These are phyloP conservation scores for Chiloscyllium plagiosum DNA, from an alignment of 2,113 vertebrate species.

Conservation along the genomic window DNA sequence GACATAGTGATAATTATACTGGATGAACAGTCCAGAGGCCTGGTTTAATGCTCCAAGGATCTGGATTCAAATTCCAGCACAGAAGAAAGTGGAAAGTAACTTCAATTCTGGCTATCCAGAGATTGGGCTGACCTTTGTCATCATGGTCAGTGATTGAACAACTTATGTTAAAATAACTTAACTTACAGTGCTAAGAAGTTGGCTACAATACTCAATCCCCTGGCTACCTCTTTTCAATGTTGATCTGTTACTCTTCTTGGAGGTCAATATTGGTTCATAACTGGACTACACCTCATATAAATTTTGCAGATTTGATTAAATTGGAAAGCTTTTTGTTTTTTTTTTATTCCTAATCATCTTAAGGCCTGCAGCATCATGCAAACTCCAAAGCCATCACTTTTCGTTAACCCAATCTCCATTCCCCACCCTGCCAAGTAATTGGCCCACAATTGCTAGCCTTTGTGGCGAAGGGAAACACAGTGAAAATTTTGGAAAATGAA, in stretches of 20 bases:
- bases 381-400: too few species aligned
- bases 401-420: too few species aligned
- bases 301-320: neutral
- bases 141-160: neutral
- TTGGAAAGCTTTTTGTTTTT: neutral
- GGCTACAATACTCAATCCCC: neutral
- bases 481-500: neutral
- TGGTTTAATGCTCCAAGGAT: too few species aligned
- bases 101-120: neutral
- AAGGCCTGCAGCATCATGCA: too few species aligned
- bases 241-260: neutral
- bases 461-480: neutral
- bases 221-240: neutral
- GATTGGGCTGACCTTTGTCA: neutral
- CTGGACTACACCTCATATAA: neutral
- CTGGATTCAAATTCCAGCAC: too few species aligned
- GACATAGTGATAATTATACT: too few species aligned
- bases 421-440: neutral
- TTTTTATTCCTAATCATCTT: neutral
- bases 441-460: neutral
- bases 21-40: too few species aligned
- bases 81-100: too few species aligned
- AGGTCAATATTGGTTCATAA: neutral
- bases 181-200: neutral
- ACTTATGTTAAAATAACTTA: neutral